Conservation (phyloP, 2,888 invertebrate species). For the Caenorhabditis sulstoni region DNA sequence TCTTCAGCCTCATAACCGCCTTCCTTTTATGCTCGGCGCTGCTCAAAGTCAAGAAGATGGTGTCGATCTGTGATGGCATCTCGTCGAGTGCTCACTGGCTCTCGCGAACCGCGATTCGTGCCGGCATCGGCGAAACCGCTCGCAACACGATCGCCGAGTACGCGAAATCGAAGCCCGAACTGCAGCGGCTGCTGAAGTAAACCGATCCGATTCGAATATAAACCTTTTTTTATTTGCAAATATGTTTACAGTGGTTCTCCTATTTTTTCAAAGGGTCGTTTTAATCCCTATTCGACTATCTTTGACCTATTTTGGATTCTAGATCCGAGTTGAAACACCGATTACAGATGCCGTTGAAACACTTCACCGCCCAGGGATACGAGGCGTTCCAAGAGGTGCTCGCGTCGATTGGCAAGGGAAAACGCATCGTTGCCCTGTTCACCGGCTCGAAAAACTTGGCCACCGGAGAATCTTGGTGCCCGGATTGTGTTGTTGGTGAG, state of each 20-base stretch:
- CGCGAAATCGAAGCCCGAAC: conserved; percentile 65
- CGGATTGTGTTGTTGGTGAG: conserved; percentile 70
- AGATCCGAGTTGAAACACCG: no score
- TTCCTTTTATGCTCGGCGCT: conserved; percentile 20
- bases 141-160: conserved; percentile 59
- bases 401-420: conserved; percentile 39
- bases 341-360: conserved; percentile 51
- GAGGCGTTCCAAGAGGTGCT: conserved; percentile 53
- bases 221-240: conserved; percentile 3
- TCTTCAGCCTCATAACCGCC: conserved; percentile 35
- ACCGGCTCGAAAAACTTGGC: conserved; percentile 63
- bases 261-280: neutral
- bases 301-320: conserved; percentile 1
- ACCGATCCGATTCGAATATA: no score
- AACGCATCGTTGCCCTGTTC: conserved; percentile 66
- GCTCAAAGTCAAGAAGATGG: conserved; percentile 43
- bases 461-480: conserved; percentile 73
- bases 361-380: conserved; percentile 59
- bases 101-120: conserved; percentile 68
- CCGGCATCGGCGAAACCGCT: conserved; percentile 65
- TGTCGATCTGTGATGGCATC: conserved; percentile 44
- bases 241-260: no score
- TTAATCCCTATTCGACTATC: neutral
- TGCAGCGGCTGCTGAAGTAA: conserved; percentile 41
- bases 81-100: conserved; percentile 68